Conservation (phyloP, 2,797 vertebrate genomes). For the Cottoperca gobio region DNA sequence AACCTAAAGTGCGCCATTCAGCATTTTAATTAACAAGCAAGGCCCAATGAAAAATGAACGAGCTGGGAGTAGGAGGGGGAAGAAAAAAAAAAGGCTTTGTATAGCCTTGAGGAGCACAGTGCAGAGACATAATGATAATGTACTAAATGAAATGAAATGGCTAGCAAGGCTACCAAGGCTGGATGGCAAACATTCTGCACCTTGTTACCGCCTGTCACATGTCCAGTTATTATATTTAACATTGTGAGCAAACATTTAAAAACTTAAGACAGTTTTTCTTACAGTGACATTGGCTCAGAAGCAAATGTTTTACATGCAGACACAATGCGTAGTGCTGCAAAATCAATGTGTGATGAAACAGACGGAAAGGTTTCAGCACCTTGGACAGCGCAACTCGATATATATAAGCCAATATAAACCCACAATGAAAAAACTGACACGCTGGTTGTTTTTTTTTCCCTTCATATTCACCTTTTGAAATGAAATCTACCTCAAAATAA, state of each 20-base stretch:
- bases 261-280: constrained; percentile 14
- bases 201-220: constrained; percentile 46
- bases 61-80: constrained; percentile 57
- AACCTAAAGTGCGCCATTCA: constrained; percentile 81
- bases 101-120: constrained; percentile 74
- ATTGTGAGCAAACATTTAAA: constrained; percentile 32
- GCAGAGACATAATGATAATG: constrained; percentile 71
- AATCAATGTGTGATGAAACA: constrained; percentile 39
- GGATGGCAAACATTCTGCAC: constrained; percentile 56
- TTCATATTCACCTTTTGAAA: constrained; percentile 25
- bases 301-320: not conserved
- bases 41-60: constrained; percentile 73
- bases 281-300: not conserved
- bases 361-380: constrained; percentile 39
- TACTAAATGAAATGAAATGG: constrained; percentile 60
- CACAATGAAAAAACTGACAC: constrained; percentile 4
- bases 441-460: not conserved
- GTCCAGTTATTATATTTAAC: constrained; percentile 24
- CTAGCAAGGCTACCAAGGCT: constrained; percentile 46
- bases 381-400: constrained; percentile 29
- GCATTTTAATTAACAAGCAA: constrained; percentile 82
- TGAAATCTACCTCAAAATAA: constrained; percentile 15
- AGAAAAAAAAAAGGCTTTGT: constrained; percentile 54
- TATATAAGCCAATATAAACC: constrained; percentile 7
- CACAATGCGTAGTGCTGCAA: not conserved